phyloP scores from a whole-genome alignment of 2,113 vertebrate species.

The Tor tambroides region DNA sequence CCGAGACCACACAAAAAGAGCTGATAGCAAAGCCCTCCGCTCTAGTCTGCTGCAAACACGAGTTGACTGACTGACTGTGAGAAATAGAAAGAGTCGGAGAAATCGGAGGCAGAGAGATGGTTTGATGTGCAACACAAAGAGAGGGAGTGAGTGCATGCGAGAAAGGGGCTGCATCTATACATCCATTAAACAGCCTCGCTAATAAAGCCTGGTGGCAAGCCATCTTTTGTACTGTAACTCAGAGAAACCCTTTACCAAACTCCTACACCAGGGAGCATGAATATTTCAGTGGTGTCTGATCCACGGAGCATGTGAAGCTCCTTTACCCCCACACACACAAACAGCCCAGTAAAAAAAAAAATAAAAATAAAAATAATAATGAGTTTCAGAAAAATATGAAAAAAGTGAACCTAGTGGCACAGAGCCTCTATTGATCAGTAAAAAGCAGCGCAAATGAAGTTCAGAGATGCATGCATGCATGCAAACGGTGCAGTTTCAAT shows the following conservation, averaged over 20 bases:
- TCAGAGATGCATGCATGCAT: slow-evolving; percentile 27
- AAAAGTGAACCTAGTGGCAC: slow-evolving; percentile 67
- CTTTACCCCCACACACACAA: slow-evolving; percentile 60
- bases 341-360: slow-evolving; percentile 51
- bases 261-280: slow-evolving; percentile 77
- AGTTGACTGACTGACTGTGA: slow-evolving; percentile 60
- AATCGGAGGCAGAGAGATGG: slow-evolving; percentile 49
- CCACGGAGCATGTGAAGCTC: slow-evolving; percentile 71
- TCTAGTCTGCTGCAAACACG: slow-evolving; percentile 70
- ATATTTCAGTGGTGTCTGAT: slow-evolving; percentile 78
- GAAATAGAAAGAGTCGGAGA: slow-evolving; percentile 48
- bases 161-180: slow-evolving; percentile 61
- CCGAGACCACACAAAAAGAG: slow-evolving; percentile 96
- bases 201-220: slow-evolving; percentile 76
- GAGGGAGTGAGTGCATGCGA: not conserved
- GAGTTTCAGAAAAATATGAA: slow-evolving; percentile 75
- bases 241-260: slow-evolving; percentile 72
- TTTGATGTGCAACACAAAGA: not conserved
- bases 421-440: slow-evolving; percentile 76
- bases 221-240: slow-evolving; percentile 77
- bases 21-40: slow-evolving; percentile 79
- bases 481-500: slow-evolving; percentile 13
- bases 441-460: slow-evolving; percentile 73
- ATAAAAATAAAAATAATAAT: slow-evolving; percentile 72
- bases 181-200: slow-evolving; percentile 72